phyloP scores from a whole-genome alignment of 2,113 vertebrate species.

The Muscicapa adusta region DNA sequence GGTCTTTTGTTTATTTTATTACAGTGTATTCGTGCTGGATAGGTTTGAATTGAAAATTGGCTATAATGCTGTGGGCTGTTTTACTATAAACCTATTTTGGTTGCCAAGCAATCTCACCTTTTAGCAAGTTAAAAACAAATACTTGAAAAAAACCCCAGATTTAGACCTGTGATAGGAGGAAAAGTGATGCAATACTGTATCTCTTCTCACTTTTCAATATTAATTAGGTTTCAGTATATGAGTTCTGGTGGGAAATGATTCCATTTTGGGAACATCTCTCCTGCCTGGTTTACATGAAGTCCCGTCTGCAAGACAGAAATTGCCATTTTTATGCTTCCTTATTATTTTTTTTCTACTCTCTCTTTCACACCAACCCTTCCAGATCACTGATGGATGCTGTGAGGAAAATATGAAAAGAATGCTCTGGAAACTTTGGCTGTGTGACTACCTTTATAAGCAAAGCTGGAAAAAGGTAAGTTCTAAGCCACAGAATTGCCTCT shows the following conservation, averaged over 20 bases:
- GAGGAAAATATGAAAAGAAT: neutral
- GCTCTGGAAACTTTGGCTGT: neutral
- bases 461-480: neutral
- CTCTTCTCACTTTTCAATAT: neutral
- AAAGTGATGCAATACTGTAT: neutral
- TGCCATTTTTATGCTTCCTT: neutral
- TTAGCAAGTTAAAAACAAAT: neutral
- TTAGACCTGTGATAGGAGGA: neutral
- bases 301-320: neutral
- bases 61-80: neutral
- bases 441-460: neutral
- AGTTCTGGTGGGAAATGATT: neutral
- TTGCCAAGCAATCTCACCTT: neutral
- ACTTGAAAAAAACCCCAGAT: rapidly evolving
- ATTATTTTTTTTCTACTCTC: neutral
- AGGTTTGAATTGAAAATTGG: neutral
- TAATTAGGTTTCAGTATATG: neutral
- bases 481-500: neutral
- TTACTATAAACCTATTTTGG: neutral
- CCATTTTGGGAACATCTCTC: neutral
- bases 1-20: neutral
- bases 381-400: neutral
- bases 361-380: neutral
- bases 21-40: neutral
- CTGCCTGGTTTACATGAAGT: neutral